phyloP scores from a whole-genome alignment of 2,113 vertebrate genomes.

The Leucopsar rothschildi region DNA sequence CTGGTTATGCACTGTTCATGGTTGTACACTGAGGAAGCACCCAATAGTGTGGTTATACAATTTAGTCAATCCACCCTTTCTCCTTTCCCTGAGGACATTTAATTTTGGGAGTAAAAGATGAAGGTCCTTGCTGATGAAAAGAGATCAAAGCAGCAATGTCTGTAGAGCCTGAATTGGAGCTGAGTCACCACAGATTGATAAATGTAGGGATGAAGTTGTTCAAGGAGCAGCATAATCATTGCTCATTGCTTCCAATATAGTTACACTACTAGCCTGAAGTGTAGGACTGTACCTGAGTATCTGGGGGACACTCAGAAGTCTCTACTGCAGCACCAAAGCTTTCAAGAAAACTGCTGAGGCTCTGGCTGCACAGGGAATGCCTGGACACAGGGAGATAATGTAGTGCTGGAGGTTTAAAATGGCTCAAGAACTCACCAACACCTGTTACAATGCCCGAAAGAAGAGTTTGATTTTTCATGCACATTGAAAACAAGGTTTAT shows the following conservation, averaged over 20 bases:
- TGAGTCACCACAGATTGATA: neutral
- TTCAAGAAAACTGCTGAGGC: neutral
- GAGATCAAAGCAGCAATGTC: neutral
- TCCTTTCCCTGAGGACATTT: neutral
- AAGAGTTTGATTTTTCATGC: neutral
- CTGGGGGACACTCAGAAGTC: neutral
- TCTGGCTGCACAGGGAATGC: neutral
- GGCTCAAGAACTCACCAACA: neutral
- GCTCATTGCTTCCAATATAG: neutral
- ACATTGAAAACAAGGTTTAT: neutral
- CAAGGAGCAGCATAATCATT: neutral
- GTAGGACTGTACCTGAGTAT: neutral
- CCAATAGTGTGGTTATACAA: rapidly evolving
- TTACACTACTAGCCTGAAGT: neutral
- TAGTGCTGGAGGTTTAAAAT: neutral
- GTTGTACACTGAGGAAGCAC: neutral
- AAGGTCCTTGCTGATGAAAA: neutral
- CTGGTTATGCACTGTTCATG: neutral
- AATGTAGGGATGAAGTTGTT: neutral
- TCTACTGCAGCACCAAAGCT: neutral
- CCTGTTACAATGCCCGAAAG: neutral
- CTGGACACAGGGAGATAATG: neutral
- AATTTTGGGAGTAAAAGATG: neutral
- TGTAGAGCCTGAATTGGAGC: neutral
- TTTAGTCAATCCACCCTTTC: neutral